Base-by-base conservation (phyloP, 2,113 vertebrate genomes). In the Amphilophus citrinellus region DNA sequence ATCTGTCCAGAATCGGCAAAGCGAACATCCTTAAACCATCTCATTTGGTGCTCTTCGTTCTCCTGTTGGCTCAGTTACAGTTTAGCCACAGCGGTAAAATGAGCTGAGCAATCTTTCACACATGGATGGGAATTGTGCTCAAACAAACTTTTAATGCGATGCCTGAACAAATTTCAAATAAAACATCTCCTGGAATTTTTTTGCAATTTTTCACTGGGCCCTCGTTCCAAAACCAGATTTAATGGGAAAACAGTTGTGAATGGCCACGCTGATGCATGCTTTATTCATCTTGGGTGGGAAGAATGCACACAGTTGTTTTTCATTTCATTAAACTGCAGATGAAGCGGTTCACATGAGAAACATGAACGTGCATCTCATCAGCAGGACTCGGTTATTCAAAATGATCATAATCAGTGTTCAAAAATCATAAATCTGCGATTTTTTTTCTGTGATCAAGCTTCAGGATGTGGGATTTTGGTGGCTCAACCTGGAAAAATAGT, bases 211-310 rank as follows among this genome's bases (percentile, higher is more conserved):
- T 91, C 88, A 86, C 27, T 17, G 58, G 81, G 57, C 58, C 2
- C n/a, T 58, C 18, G 22, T 62, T 87, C 90, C 90, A 86, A 63
- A 82, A 87, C 62, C 13, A 8, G 80, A 68, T 90, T 89, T 90
- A 89, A 88, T 62, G 66, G 84, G 82, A 86, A 91, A 90, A 63
- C 44, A 7, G 81, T 89, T 84, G 85, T 42, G 75, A 89, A 83
- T 77, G 86, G 63, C 81, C 75, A 84, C 75, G 37, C 14, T 76
- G 82, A 86, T 63, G 57, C 79, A 61, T 6, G 10, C 80, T 86
- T 68, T 63, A 35, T 84, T 93, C 89, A 0, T 82, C 88, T 78
- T 91, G 91, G 87, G 93, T 89, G 89, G 94, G 88, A 84, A 82
- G 39, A 76, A 79, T 27, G 83, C 39, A 79, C 79, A 35, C 80